Base-by-base conservation (phyloP, 2,797 vertebrate species). In the Calcarius lapponicus region DNA sequence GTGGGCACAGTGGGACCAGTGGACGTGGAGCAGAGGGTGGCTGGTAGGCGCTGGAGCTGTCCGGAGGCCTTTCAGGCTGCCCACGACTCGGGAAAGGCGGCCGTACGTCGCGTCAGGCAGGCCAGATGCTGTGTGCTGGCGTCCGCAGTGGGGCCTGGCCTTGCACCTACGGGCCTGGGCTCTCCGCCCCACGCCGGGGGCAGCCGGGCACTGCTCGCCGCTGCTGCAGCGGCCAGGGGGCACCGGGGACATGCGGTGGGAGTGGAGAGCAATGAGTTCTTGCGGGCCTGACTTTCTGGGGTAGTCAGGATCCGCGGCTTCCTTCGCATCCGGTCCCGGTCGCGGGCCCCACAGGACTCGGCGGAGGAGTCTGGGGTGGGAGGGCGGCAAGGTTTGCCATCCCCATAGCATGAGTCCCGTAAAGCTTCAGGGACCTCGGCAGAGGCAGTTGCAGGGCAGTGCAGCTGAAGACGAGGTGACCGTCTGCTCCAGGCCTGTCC, bases 401-500 rank as follows among this genome's bases (percentile, higher is more conserved):
- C 15, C 16, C 10, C 7, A 3, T 21, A 5, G 21, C 32, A 0
- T 12, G 34, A 29, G 32, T 25, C 29, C 38, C 1, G 45, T 10
- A 2, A 2, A 18, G 54, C 29, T 32, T 2, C 17, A 0, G 31
- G 34, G 64, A 1, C 22, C 3, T 17, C 13, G 22, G 31, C 5
- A 3, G 17, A 10, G 9, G 5, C 9, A 0, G 7, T 1, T 13
- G 19, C 11, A 1, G 70, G 15, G 48, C 34, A 7, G 76, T 3
- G 36, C 17, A 8, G 38, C 47, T 32, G 34, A 6, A 21, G 67
- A 36, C 10, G 7, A n/a, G 7, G 19, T 5, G 16, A 18, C 28
- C 4, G 2, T 31, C 17, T 10, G 11, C 18, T 28, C 16, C 4
- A 1, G 15, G 24, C 8, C 9, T 32, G 47, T 5, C 19, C 8